These are phyloP conservation scores for Microtus obscurus DNA, from an alignment of 2,797 vertebrate species.

Conservation along the genomic window DNA sequence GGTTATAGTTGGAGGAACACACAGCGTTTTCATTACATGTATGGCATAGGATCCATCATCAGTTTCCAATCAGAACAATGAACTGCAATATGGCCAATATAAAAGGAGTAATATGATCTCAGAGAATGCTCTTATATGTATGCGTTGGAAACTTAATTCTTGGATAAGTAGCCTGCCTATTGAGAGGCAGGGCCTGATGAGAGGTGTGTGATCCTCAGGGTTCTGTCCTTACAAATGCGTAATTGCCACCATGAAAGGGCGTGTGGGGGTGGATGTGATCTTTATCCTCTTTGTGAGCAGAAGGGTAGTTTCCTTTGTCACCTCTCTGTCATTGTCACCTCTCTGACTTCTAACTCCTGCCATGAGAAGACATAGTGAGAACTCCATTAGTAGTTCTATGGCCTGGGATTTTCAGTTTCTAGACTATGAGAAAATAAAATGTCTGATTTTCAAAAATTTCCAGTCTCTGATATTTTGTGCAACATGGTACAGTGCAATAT, in stretches of 20 bases:
- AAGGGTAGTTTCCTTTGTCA: background rate
- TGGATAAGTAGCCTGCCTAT: background rate
- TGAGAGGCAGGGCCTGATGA: background rate
- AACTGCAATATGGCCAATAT: background rate
- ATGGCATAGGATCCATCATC: background rate
- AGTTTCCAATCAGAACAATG: slow-evolving; percentile 39
- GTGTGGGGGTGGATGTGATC: no score
- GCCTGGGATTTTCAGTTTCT: background rate
- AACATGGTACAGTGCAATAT: background rate
- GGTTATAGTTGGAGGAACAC: background rate
- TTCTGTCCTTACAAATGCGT: background rate
- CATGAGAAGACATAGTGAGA: background rate
- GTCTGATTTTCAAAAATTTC: background rate
- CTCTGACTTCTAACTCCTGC: background rate
- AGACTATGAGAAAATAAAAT: background rate
- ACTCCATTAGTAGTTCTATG: background rate
- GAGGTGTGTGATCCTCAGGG: background rate
- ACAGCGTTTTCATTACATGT: background rate
- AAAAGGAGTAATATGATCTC: background rate
- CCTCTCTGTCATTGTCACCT: background rate
- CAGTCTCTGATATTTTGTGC: background rate
- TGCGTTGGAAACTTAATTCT: background rate
- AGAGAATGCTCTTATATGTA: background rate
- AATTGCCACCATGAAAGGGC: background rate
- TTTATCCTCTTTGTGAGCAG: background rate